Evolutionary conservation across 2,113 vertebrate genomes (phyloP), one percentile per base, ranked within the genome.

Genomic region (Mirza zaza): DNA sequence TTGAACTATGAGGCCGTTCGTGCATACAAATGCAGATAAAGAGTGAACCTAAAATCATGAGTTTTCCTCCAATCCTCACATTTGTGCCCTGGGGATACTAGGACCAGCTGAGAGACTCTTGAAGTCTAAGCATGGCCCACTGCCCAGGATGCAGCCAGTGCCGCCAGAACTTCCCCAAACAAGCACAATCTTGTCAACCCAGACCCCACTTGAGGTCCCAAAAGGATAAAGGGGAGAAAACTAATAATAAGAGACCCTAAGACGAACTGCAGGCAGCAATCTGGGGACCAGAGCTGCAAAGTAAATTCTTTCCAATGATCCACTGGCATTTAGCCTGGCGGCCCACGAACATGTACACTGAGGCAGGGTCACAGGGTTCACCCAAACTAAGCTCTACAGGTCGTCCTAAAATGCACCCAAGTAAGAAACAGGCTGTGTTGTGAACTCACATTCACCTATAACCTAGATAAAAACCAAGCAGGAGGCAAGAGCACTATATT

Each of bases 391-490:
- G 45, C 57, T 81, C 50, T 68, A 20, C 34, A 61, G 71, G 48
- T 34, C 8, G 4, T 20, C 59, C 45, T 32, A 79, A 81, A 87
- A 82, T 3, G 23, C 15, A 73, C 82, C 93, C 83, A 67, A 71
- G 34, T 42, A 67, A 90, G 52, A 97, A 96, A 83, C 0, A 82
- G 70, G n/a, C 70, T 14, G 8, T 32, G 48, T 3, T 27, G 6
- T 71, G 85, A 97, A 94, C 95, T 97, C 82, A 7, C 36, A 59
- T 27, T 97, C 80, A 95, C 92, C 94, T 82, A n/a, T 79, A 88
- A 94, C 94, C 90, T 70, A 97, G 71, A 95, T 97, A 42, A 6
- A 76, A 87, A 55, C 18, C 63, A 90, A 79, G 76, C 34, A 39
- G 89, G 82, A 91, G 61, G 82, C 83, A 5, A 67, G 52, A 96